Base-by-base conservation (phyloP, 2,113 vertebrate species). In the Ciconia stormi region DNA sequence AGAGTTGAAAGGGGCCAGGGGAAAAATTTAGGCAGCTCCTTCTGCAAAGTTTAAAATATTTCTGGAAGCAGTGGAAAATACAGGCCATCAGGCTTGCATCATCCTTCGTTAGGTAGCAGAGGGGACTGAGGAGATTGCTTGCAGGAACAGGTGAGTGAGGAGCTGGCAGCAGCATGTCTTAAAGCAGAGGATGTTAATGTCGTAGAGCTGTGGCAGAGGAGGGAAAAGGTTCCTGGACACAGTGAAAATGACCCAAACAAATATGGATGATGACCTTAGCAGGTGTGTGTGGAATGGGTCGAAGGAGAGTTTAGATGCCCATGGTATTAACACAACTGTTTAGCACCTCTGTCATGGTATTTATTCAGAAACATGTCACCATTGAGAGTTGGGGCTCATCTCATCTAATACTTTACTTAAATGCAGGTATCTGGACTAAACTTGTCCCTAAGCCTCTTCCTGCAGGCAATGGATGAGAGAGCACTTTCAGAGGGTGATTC, bases 21-120 rank as follows among this genome's bases (percentile, higher is more conserved):
- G 7, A 52, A 77, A 77, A 47, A 36, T 8, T 23, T 23, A 42
- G n/a, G 25, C 77, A 80, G 8, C 7, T n/a, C 6, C 44, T 80
- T 69, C 72, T 77, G 9, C 8, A 42, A 36, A 83, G 53, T 47
- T 63, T 55, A 47, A 90, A 67, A 10, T 80, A 30, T 65, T 91
- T 83, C 63, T 70, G 32, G 26, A 69, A 40, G 22, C 29, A 61
- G 9, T 16, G 23, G 71, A 65, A 86, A 92, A 80, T 22, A 40
- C 3, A 12, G 36, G 5, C 38, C 5, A 11, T 55, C 11, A 27
- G 40, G 30, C 14, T 82, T 59, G 22, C 16, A 23, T 61, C 13
- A 7, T 59, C 20, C 10, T 86, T 81, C 2, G 1, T 5, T 32
- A 20, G 18, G 17, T 82, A 59, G 40, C 0, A 0, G 16, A 77